Conservation (phyloP, 2,888 invertebrate genomes). For the Portevinia maculata region DNA sequence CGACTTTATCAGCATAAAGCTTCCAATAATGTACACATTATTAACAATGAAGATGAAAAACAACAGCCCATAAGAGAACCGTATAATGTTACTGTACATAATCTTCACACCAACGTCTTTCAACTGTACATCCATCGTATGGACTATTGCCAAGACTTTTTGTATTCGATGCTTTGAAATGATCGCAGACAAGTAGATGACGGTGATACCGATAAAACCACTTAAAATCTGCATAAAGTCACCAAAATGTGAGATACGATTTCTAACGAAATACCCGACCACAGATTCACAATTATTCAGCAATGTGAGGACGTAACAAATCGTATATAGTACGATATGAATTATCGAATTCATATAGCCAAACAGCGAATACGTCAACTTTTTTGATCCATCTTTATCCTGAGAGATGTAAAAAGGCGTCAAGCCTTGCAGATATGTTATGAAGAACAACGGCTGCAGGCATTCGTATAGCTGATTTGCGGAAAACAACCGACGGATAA, state of each 20-base stretch:
- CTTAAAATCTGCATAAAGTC: conserved; percentile 80
- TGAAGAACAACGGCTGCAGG: conserved; percentile 78
- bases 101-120: conserved; percentile 79
- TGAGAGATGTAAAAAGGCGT: conserved; percentile 79
- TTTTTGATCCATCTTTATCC: conserved; percentile 72
- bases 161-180: conserved; percentile 79
- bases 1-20: conserved; percentile 78
- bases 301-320: conserved; percentile 79
- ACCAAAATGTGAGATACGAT: conserved; percentile 80
- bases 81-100: conserved; percentile 80
- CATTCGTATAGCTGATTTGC: conserved; percentile 80
- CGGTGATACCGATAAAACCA: conserved; percentile 80
- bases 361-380: conserved; percentile 77
- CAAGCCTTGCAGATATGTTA: conserved; percentile 79
- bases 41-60: conserved; percentile 77
- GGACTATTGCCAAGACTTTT: conserved; percentile 77
- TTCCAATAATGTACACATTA: conserved; percentile 77
- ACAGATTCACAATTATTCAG: conserved; percentile 80
- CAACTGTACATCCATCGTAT: conserved; percentile 78
- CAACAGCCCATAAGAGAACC: conserved; percentile 78
- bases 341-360: conserved; percentile 79
- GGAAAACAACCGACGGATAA: conserved; percentile 76
- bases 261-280: conserved; percentile 81
- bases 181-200: conserved; percentile 80
- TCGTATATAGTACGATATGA: conserved; percentile 77